These are phyloP conservation scores for Ametastegia equiseti DNA, from an alignment of 2,888 invertebrate species.

Conservation along the genomic window DNA sequence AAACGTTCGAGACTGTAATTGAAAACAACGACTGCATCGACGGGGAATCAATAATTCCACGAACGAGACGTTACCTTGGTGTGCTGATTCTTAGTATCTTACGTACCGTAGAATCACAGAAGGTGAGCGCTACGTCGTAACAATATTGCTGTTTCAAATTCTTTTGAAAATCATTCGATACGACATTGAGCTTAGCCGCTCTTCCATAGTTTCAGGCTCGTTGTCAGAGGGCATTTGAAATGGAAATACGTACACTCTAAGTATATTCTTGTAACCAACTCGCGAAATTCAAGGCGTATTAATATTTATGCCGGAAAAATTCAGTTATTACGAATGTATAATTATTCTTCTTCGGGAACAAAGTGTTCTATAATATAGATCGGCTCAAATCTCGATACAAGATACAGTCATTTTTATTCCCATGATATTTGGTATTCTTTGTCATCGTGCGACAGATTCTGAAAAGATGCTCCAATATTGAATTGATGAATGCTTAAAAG, in stretches of 20 bases:
- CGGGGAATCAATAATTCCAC: slow-evolving; percentile 66
- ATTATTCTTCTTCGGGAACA: not conserved
- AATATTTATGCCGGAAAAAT: not conserved
- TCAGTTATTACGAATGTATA: not conserved
- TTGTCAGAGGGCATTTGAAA: not conserved
- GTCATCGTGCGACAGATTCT: not conserved
- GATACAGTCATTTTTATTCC: no score
- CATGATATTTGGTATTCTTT: not conserved
- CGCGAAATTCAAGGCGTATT: not conserved
- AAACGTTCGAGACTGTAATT: slow-evolving; percentile 61
- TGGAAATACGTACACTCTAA: not conserved
- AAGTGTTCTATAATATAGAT: not conserved
- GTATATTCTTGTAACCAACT: not conserved
- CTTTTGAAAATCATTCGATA: slow-evolving; percentile 43
- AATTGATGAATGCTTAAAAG: not conserved
- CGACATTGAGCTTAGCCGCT: not conserved
- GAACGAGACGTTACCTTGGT: slow-evolving; percentile 61
- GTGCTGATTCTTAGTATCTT: slow-evolving; percentile 52
- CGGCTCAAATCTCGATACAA: not conserved
- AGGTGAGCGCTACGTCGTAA: slow-evolving; percentile 2
- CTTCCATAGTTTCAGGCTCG: not conserved
- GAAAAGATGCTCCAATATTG: not conserved
- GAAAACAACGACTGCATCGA: slow-evolving; percentile 67
- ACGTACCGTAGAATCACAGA: not conserved
- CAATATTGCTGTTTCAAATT: slow-evolving; percentile 32